These are phyloP conservation scores for Dioctria linearis DNA, from an alignment of 2,888 invertebrate species.

Conservation along the genomic window DNA sequence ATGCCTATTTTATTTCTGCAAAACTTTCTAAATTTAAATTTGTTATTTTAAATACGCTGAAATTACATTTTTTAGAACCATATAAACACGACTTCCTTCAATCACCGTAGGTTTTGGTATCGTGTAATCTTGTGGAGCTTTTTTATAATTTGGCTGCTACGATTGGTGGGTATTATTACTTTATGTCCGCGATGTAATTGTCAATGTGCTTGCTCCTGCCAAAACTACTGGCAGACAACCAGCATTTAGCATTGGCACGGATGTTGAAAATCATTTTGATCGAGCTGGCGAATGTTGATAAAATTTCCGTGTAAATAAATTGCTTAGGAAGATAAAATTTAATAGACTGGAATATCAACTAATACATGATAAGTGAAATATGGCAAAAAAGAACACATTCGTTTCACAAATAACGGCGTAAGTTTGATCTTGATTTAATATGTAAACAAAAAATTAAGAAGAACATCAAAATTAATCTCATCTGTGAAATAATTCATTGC, in stretches of 20 bases:
- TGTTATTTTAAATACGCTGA: too few species aligned
- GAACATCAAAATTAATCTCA: too few species aligned
- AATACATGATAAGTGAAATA: neutral
- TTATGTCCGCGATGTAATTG: constrained; percentile 55
- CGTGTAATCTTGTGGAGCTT: constrained; percentile 62
- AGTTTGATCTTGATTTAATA: neutral
- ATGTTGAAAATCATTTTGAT: neutral
- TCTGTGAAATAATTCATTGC: too few species aligned
- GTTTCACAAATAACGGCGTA: neutral
- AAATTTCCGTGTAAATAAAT: neutral
- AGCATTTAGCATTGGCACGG: constrained; percentile 25
- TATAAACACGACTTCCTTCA: constrained; percentile 32
- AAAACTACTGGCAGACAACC: constrained; percentile 55
- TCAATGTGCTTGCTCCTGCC: constrained; percentile 54
- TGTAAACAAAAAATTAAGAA: too few species aligned
- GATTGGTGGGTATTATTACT: constrained; percentile 57
- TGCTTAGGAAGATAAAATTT: neutral
- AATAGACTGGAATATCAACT: neutral
- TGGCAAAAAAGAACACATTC: neutral
- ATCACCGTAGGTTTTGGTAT: constrained; percentile 62
- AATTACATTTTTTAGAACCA: neutral
- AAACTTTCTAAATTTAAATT: too few species aligned
- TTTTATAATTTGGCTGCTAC: constrained; percentile 61
- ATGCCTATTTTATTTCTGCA: too few species aligned
- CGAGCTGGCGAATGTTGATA: neutral